phyloP scores from a whole-genome alignment of 2,888 invertebrate genomes.

The Stenodera caucasica region DNA sequence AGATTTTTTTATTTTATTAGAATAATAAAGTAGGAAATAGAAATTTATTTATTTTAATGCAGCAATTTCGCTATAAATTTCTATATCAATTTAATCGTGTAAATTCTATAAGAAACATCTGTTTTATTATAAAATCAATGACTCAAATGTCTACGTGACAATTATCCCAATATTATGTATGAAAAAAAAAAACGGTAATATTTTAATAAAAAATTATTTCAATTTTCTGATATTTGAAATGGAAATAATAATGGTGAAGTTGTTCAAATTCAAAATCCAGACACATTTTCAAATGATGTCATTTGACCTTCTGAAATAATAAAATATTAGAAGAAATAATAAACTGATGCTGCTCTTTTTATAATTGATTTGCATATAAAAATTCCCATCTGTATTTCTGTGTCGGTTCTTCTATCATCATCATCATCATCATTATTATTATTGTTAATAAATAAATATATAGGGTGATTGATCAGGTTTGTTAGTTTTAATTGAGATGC shows the following conservation, averaged over 20 bases:
- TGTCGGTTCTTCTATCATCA: no score
- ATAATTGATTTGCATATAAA: background rate
- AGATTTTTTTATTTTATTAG: no score
- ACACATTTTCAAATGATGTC: slow-evolving; percentile 28
- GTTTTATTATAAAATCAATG: background rate
- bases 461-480: background rate
- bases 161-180: background rate
- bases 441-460: background rate
- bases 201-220: no score
- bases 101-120: background rate
- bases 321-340: background rate
- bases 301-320: slow-evolving; percentile 23
- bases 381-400: no score
- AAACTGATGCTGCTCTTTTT: background rate
- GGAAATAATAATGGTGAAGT: background rate
- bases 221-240: background rate
- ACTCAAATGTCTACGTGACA: background rate
- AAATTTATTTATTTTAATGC: no score
- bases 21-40: no score
- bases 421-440: no score
- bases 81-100: background rate
- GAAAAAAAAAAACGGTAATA: background rate
- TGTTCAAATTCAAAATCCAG: slow-evolving; percentile 13
- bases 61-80: no score
- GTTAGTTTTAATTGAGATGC: background rate